Percentiles rank a stretch among this genome's conserved stretches.
These are phyloP conservation scores for Oreortyx pictus DNA, from an alignment of 2,797 vertebrate genomes.

Conservation along the genomic window DNA sequence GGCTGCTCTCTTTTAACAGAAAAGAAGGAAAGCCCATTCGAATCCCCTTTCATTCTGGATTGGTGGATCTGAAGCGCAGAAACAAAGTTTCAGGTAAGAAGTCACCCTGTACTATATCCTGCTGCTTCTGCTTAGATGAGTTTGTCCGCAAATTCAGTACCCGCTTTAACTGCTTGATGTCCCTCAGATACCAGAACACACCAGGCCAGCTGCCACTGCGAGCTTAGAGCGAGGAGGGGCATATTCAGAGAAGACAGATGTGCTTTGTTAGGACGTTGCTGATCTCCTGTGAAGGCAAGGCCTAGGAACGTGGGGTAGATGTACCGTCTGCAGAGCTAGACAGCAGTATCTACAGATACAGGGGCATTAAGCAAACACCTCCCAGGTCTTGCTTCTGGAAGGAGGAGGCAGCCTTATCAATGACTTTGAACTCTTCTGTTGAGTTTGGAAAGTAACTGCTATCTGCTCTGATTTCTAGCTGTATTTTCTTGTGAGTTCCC, in stretches of 20 bases:
- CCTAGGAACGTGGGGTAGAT: neutral
- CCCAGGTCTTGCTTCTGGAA: neutral
- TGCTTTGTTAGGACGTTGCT: neutral
- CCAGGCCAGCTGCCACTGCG: neutral
- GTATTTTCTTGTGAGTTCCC: neutral
- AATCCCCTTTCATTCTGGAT: slow-evolving; percentile 83
- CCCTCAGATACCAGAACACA: neutral
- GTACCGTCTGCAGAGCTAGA: neutral
- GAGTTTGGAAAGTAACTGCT: neutral
- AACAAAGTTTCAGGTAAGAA: slow-evolving; percentile 84
- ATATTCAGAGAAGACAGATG: neutral
- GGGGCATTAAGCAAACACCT: neutral
- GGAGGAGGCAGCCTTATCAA: neutral
- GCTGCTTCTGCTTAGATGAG: slow-evolving; percentile 71
- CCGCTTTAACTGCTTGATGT: slow-evolving; percentile 46
- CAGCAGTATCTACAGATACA: neutral
- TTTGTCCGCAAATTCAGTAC: slow-evolving; percentile 52
- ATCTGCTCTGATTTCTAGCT: neutral
- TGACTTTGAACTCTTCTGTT: neutral
- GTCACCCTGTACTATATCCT: slow-evolving; percentile 78
- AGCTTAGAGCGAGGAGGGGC: neutral
- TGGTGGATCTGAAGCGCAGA: slow-evolving; percentile 85
- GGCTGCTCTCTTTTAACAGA: slow-evolving; percentile 86
- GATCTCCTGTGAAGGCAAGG: neutral
- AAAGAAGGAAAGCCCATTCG: slow-evolving; percentile 82